Evolutionary conservation across 2,797 vertebrate genomes (phyloP).

Genomic region (Sitta carolinensis): DNA sequence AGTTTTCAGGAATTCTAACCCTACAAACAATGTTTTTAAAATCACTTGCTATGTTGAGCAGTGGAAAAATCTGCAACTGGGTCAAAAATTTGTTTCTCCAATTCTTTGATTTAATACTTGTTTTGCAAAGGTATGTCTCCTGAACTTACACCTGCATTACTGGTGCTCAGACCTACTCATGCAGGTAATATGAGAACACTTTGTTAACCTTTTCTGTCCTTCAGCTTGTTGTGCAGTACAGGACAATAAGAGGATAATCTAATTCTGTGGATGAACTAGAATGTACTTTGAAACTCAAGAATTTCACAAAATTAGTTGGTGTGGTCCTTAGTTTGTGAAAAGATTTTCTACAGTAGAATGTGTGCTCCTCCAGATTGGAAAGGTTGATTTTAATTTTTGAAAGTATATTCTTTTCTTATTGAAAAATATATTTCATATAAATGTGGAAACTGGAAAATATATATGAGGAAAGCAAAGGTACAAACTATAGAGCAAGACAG

Average conservation of each 20-base stretch:
- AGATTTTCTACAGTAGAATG: not conserved
- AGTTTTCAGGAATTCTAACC: not conserved
- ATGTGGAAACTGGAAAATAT: not conserved
- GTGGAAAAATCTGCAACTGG: not conserved
- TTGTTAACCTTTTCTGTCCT: conserved; percentile 21
- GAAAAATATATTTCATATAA: not conserved
- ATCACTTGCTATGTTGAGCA: not conserved
- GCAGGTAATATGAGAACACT: not conserved
- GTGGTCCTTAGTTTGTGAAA: not conserved
- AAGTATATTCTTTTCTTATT: not conserved
- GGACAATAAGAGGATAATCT: not conserved
- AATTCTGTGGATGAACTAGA: not conserved
- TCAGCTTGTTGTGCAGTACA: not conserved
- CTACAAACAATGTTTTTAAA: not conserved
- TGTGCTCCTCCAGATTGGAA: not conserved
- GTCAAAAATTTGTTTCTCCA: not conserved
- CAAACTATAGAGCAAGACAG: not conserved
- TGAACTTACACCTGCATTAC: not conserved
- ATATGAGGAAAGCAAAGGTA: not conserved
- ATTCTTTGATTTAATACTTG: not conserved
- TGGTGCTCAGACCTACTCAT: not conserved
- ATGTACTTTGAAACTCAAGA: not conserved
- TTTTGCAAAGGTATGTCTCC: not conserved
- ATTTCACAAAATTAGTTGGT: not conserved
- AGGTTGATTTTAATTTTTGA: not conserved